Base-by-base conservation (phyloP, 1,140 invertebrate species). In the Sipha flava region DNA sequence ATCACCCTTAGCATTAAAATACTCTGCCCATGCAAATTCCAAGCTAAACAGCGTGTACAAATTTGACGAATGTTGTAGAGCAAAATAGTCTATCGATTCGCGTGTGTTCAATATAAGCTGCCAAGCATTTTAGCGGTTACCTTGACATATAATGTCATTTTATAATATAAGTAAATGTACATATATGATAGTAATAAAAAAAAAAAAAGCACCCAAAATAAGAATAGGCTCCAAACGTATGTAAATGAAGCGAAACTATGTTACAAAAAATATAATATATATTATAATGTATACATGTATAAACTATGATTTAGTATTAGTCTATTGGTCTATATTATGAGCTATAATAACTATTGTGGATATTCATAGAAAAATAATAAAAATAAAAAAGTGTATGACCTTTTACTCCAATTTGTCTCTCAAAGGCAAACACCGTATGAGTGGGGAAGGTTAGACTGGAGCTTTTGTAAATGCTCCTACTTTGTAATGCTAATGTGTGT, bases 381-480 rank as follows among this genome's bases (percentile, higher is more conserved):
- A 37, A 64, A 34, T 31, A 66, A 40, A 66, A 68, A 72, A 72
- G 3, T 34, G 6, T 18, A 77, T 77, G 72, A 77, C 72, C 72
- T 77, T 77, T 77, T 77, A 77, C 72, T 77, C 72, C 49, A 77
- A 73, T 31, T 73, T 49, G 31, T 54, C 45, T 52, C 37, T 73
- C 70, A 14, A n/a, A 54, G 21, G 14, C 47, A 21, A 52, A 21
- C 34, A 18, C 47, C 3, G 45, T 52, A n/a, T 10, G 9, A 23
- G 47, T 34, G 47, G 23, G 26, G 21, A 70, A 6, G 26, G 47
- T 73, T 47, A 21, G 34, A 73, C 29, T 34, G 3, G 43, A 72
- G n/a, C 26, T 31, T 72, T 72, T 18, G 3, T 52, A 9, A 7
- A 72, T 49, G 45, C 16, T 52, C n/a, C n/a, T 72, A 72, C 18